phyloP scores from a whole-genome alignment of 2,797 vertebrate genomes.

The Eidolon dupreanum region DNA sequence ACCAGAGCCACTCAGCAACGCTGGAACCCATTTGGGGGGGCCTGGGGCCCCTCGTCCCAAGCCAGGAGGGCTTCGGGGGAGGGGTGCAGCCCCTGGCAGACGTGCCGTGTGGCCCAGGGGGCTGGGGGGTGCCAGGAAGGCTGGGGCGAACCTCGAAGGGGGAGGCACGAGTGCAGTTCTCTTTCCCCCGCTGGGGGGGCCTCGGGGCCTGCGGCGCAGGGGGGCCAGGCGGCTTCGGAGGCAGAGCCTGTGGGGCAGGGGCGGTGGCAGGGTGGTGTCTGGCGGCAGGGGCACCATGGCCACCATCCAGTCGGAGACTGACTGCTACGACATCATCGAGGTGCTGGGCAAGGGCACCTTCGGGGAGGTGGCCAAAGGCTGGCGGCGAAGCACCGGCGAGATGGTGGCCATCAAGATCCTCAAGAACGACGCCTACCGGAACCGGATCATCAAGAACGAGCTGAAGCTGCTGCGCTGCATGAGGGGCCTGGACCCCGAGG shows the following conservation, averaged over 20 bases:
- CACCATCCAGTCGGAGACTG: constrained; percentile 80
- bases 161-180: constrained; percentile 33
- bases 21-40: constrained; percentile 64
- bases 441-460: constrained; percentile 83
- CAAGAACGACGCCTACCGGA: constrained; percentile 76
- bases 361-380: constrained; percentile 86
- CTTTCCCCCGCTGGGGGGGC: background rate
- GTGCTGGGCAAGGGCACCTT: constrained; percentile 87
- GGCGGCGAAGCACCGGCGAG: constrained; percentile 84
- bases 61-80: constrained; percentile 69
- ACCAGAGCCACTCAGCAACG: constrained; percentile 70
- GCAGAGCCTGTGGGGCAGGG: background rate
- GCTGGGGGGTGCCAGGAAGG: constrained; percentile 33
- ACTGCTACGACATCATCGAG: constrained; percentile 85
- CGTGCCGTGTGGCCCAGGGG: constrained; percentile 26
- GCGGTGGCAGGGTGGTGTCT: background rate
- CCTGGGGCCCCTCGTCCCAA: constrained; percentile 68
- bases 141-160: background rate
- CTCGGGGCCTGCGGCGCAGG: background rate
- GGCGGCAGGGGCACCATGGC: constrained; percentile 75
- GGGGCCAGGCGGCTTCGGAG: background rate
- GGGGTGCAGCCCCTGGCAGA: constrained; percentile 55
- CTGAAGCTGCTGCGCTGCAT: constrained; percentile 83
- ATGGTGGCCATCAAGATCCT: constrained; percentile 88
- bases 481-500: constrained; percentile 73